phyloP scores from a whole-genome alignment of 2,797 vertebrate species.

The Uromys caudimaculatus region DNA sequence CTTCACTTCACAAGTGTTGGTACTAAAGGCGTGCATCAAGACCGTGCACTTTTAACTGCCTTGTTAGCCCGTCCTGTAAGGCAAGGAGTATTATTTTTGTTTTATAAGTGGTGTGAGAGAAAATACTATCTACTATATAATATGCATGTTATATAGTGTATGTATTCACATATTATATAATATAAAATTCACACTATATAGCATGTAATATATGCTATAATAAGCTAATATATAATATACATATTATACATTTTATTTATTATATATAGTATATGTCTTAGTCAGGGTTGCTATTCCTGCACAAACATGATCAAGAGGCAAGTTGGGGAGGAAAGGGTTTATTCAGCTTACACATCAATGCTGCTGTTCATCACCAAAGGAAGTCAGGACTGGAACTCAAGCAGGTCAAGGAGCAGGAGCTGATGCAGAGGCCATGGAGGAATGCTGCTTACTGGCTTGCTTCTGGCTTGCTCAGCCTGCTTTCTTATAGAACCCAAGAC shows the following conservation, averaged over 20 bases:
- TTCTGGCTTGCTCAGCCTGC: too few species aligned
- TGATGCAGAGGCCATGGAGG: too few species aligned
- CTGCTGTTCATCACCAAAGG: too few species aligned
- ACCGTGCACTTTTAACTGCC: background rate
- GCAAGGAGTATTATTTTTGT: background rate
- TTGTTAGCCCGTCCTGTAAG: background rate
- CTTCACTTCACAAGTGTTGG: background rate
- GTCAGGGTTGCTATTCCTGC: too few species aligned
- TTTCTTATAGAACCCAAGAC: too few species aligned
- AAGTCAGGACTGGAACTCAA: too few species aligned
- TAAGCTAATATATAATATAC: background rate
- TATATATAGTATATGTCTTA: background rate
- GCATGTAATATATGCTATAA: background rate
- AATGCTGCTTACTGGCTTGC: too few species aligned
- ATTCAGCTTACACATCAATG: too few species aligned
- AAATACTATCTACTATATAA: constrained; percentile 6
- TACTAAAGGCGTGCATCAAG: background rate
- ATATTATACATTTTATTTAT: background rate
- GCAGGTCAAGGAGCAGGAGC: too few species aligned
- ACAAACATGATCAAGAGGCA: too few species aligned
- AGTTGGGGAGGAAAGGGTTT: too few species aligned
- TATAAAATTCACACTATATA: background rate
- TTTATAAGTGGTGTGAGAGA: constrained; percentile 47
- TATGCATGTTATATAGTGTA: background rate
- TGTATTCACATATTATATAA: background rate